Evolutionary conservation across 37 sponge, comb jelly and placozoan genomes (phyloP).

Genomic region (Beroe forskalii): DNA sequence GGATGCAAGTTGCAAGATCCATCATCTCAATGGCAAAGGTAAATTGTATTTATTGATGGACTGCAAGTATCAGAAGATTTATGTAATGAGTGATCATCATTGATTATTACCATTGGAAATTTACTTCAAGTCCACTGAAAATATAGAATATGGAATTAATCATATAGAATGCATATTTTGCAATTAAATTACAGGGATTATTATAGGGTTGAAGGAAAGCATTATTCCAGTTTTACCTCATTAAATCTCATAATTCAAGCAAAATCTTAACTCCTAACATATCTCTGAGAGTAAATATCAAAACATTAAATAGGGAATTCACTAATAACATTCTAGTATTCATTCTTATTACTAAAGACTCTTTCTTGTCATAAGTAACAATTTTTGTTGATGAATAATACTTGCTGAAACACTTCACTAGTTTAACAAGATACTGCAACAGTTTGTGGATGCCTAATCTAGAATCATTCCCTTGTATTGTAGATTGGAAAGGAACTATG

Average conservation of each 20-base stretch:
- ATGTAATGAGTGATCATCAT: no score
- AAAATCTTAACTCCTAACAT: background rate
- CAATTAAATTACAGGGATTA: no score
- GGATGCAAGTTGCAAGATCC: background rate
- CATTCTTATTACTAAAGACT: constrained; percentile 2
- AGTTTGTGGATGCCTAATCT: background rate
- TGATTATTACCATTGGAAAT: no score
- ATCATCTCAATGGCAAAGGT: background rate
- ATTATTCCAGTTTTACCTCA: no score
- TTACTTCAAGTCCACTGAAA: no score
- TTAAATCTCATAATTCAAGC: background rate
- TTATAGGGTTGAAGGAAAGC: no score
- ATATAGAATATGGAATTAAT: no score
- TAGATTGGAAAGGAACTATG: background rate
- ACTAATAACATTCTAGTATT: constrained; percentile 25
- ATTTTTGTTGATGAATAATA: constrained; percentile 32
- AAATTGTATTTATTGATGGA: no score
- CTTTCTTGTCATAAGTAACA: background rate
- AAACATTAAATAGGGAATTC: constrained; percentile 10
- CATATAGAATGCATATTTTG: no score
- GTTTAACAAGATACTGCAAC: background rate
- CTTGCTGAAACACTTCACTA: constrained; percentile 10
- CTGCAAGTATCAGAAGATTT: no score
- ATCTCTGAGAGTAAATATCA: background rate
- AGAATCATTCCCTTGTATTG: background rate